A percentile compares a stretch with the other conserved stretches of the same genome.
Evolutionary conservation across 2,797 vertebrate species (phyloP).

Genomic region (Lepidocolaptes lacrymiger): DNA sequence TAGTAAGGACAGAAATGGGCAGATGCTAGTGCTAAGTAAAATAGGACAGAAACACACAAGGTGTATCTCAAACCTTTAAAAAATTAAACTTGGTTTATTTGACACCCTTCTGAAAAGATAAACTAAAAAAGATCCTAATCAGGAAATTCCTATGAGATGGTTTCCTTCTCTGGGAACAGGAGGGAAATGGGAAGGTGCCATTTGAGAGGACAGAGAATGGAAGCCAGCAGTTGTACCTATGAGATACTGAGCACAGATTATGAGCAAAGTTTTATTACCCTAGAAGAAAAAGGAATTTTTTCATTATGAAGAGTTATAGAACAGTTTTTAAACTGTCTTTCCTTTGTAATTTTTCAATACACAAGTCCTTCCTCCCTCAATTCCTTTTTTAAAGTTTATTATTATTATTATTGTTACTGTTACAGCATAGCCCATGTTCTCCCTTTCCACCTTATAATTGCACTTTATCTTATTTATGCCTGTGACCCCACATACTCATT

Average conservation of each 20-base stretch:
- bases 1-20: not conserved
- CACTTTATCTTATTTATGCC: not conserved
- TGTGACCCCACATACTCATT: not conserved
- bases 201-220: not conserved
- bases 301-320: not conserved
- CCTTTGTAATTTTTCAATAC: not conserved
- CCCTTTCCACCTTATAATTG: not conserved
- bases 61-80: not conserved
- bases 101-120: not conserved
- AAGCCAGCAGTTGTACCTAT: not conserved
- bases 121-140: not conserved
- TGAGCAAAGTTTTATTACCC: not conserved
- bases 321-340: not conserved
- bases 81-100: not conserved
- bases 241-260: not conserved
- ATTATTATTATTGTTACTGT: not conserved
- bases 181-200: not conserved
- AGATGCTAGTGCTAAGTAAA: not conserved
- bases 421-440: not conserved
- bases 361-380: accelerated
- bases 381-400: not conserved
- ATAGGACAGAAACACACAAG: not conserved
- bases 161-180: not conserved
- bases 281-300: not conserved
- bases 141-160: not conserved